These are phyloP conservation scores for Heterochromis multidens DNA, from an alignment of 2,113 vertebrate genomes.

Conservation along the genomic window DNA sequence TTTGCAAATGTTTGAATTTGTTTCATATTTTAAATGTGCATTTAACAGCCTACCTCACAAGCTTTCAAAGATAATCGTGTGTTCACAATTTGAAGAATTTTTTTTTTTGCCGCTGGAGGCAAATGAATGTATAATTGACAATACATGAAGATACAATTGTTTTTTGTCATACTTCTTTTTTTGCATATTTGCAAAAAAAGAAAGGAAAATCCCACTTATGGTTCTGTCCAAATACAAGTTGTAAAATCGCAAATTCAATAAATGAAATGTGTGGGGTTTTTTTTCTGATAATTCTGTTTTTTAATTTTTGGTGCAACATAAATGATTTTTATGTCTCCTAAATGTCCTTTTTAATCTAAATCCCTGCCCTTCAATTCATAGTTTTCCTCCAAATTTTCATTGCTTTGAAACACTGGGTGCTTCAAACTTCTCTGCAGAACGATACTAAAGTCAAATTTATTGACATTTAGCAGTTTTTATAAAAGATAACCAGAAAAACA, in stretches of 20 bases:
- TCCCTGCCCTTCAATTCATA: background rate
- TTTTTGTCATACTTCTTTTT: background rate
- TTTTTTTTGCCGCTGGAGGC: background rate
- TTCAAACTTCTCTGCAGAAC: background rate
- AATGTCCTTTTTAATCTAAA: too few relatives aligned
- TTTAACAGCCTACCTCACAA: slow-evolving; percentile 66
- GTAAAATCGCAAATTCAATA: slow-evolving; percentile 32
- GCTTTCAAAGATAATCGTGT: background rate
- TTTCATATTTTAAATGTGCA: slow-evolving; percentile 26
- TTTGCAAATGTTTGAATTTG: slow-evolving; percentile 1
- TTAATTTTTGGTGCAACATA: background rate
- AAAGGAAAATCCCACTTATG: background rate
- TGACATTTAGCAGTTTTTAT: background rate
- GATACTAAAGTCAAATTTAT: background rate
- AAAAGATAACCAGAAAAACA: background rate
- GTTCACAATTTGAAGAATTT: background rate
- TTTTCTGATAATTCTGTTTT: background rate
- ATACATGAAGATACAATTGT: background rate
- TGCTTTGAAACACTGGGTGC: background rate
- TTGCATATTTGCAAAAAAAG: background rate
- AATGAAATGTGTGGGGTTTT: slow-evolving; percentile 21
- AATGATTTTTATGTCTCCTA: too few relatives aligned
- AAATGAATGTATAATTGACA: slow-evolving; percentile 25
- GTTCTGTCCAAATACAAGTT: slow-evolving; percentile 14
- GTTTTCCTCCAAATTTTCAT: background rate